Evolutionary conservation across 2,888 invertebrate species (phyloP).

Genomic region (Melangyna quadrimaculata): DNA sequence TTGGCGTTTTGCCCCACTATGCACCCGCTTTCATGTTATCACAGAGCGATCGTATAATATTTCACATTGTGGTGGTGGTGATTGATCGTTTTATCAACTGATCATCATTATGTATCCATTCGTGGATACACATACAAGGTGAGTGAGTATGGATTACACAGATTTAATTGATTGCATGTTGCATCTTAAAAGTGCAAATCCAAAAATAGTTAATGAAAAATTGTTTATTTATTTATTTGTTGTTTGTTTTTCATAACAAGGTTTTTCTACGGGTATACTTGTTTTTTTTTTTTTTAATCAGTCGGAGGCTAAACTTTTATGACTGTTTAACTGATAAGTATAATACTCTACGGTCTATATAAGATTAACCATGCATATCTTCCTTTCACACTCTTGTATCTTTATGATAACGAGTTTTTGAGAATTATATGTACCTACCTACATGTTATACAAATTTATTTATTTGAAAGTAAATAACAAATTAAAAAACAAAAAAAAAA

Average conservation of each 20-base stretch:
- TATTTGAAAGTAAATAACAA: not conserved
- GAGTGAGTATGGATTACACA: slow-evolving; percentile 48
- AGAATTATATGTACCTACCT: slow-evolving; percentile 39
- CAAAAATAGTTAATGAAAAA: slow-evolving; percentile 34
- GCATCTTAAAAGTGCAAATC: slow-evolving; percentile 42
- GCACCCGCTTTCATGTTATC: not conserved
- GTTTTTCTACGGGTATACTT: slow-evolving; percentile 1
- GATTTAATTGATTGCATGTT: slow-evolving; percentile 33
- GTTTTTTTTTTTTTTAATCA: slow-evolving; percentile 36
- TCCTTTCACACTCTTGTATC: slow-evolving; percentile 32
- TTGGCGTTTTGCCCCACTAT: not conserved
- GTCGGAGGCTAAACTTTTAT: slow-evolving; percentile 62
- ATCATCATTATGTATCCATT: slow-evolving; percentile 58
- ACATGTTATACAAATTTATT: not conserved
- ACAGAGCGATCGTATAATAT: slow-evolving; percentile 48
- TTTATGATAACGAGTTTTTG: slow-evolving; percentile 47
- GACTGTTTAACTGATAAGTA: slow-evolving; percentile 62
- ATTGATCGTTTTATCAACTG: slow-evolving; percentile 67
- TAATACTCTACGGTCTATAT: slow-evolving; percentile 41
- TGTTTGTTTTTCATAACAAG: slow-evolving; percentile 7
- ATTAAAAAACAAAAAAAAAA: not conserved
- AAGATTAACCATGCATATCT: slow-evolving; percentile 59
- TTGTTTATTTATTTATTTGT: not conserved
- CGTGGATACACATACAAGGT: slow-evolving; percentile 34
- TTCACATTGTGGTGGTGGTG: slow-evolving; percentile 68